Evolutionary conservation across 2,113 vertebrate species (phyloP).

Genomic region (Pterocles burchelli): DNA sequence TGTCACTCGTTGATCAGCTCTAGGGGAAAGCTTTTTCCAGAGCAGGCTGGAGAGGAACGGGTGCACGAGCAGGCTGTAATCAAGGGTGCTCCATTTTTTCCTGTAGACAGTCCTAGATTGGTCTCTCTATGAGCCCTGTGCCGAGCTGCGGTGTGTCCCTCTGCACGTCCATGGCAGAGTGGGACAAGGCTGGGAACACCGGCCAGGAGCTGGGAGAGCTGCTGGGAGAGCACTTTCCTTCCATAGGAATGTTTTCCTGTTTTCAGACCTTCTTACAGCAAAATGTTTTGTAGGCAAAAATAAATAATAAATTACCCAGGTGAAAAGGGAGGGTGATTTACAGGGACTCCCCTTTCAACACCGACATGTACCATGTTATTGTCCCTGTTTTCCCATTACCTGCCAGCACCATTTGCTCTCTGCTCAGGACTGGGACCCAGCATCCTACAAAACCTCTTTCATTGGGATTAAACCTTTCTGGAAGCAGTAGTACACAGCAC

Average conservation of each 20-base stretch:
- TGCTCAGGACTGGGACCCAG: too few species aligned
- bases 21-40: not conserved
- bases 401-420: not conserved
- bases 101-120: not conserved
- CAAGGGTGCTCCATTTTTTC: not conserved
- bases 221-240: not conserved
- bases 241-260: fast-evolving
- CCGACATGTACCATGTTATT: not conserved
- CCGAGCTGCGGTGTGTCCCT: not conserved
- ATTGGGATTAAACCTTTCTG: not conserved
- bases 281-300: fast-evolving
- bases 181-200: not conserved
- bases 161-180: not conserved
- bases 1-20: not conserved
- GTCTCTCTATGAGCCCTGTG: not conserved
- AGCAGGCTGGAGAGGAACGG: not conserved
- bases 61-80: not conserved
- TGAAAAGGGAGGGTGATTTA: not conserved
- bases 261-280: not conserved
- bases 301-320: fast-evolving
- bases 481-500: not conserved
- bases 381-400: not conserved
- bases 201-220: fast-evolving
- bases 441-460: not conserved
- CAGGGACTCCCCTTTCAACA: not conserved